phyloP scores from a whole-genome alignment of 1,140 invertebrate species.

The Harpegnathos saltator region DNA sequence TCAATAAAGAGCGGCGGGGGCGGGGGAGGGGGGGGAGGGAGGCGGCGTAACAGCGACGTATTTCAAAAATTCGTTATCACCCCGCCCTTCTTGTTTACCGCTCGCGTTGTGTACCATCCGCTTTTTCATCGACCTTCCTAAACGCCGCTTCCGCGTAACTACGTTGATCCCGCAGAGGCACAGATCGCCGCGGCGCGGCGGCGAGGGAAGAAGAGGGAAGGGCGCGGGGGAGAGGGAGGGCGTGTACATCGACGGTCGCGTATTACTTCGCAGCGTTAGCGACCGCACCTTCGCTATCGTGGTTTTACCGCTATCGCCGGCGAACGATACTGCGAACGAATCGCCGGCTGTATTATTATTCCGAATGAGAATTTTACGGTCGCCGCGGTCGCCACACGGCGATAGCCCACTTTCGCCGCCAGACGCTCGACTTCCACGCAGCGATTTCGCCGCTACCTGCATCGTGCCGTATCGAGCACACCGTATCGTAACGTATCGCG shows the following conservation, averaged over 20 bases:
- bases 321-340: not conserved
- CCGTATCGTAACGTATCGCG: too few species aligned
- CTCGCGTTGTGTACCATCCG: slow-evolving; percentile 10
- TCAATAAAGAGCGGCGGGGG: too few species aligned
- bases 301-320: slow-evolving; percentile 6
- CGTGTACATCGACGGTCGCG: too few species aligned
- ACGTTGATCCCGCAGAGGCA: slow-evolving; percentile 12
- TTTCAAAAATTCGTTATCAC: slow-evolving; percentile 26
- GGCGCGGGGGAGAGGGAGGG: too few species aligned
- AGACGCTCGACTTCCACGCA: too few species aligned
- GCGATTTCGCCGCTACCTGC: not conserved
- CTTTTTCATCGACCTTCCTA: not conserved
- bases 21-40: too few species aligned
- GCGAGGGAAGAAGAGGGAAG: not conserved
- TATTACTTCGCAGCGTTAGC: too few species aligned
- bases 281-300: not conserved
- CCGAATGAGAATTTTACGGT: not conserved
- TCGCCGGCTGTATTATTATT: not conserved
- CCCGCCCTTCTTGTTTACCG: not conserved
- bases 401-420: not conserved
- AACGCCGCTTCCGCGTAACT: not conserved
- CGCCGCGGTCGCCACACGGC: not conserved
- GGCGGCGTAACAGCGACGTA: slow-evolving; percentile 4
- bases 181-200: not conserved
- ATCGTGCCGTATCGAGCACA: too few species aligned